Evolutionary conservation across 2,797 vertebrate genomes (phyloP).

Genomic region (Erethizon dorsatum): DNA sequence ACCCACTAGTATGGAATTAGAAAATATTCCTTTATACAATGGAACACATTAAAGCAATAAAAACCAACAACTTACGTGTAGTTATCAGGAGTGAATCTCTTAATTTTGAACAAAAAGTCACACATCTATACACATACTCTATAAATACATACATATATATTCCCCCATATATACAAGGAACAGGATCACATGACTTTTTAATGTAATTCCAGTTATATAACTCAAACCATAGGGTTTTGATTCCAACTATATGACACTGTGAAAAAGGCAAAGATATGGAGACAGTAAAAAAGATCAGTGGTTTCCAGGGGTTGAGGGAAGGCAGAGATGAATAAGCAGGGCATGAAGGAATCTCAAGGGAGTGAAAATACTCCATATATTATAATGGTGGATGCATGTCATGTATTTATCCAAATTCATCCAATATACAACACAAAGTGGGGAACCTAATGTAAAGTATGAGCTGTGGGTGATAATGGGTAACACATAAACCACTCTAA

Average conservation of each 20-base stretch:
- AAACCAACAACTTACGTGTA: conserved; percentile 55
- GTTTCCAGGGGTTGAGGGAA: not conserved
- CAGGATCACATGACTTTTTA: not conserved
- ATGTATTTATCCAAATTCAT: not conserved
- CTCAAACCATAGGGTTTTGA: not conserved
- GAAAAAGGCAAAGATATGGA: not conserved
- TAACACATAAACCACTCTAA: not conserved
- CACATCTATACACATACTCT: not conserved
- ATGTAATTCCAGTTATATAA: conserved; percentile 18
- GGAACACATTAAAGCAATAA: conserved; percentile 21
- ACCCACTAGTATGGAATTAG: not conserved
- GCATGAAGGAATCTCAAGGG: not conserved
- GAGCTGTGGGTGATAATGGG: not conserved
- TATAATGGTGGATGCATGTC: not conserved
- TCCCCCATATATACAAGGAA: not conserved
- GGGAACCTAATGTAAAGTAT: not conserved
- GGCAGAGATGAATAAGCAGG: not conserved
- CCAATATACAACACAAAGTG: not conserved
- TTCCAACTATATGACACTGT: not conserved
- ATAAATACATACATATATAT: not conserved
- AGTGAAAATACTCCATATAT: not conserved
- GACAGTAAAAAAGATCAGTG: not conserved
- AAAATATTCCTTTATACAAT: not conserved
- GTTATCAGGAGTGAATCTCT: not conserved
- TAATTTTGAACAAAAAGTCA: conserved; percentile 18